A percentile compares a stretch with the other conserved stretches of the same genome.
These are phyloP conservation scores for Ellobius talpinus DNA, from an alignment of 2,113 vertebrate genomes.

Conservation along the genomic window DNA sequence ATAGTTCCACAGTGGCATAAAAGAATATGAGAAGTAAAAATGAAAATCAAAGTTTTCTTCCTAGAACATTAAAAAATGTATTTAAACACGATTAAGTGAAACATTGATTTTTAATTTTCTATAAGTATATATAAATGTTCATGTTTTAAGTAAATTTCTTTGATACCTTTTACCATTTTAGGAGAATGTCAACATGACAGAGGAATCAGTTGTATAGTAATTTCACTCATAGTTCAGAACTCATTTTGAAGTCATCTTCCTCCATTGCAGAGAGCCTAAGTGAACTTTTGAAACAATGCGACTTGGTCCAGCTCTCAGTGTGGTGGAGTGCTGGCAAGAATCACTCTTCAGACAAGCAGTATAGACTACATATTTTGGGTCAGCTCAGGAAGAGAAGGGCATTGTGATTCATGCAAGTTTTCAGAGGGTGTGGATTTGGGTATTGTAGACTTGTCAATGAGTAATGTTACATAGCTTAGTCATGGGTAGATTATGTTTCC, in stretches of 20 bases:
- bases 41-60: background rate
- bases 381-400: background rate
- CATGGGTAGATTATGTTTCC: background rate
- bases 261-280: background rate
- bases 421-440: background rate
- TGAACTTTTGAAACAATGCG: background rate
- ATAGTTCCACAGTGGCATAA: background rate
- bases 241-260: background rate
- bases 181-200: background rate
- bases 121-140: background rate
- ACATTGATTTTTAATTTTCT: background rate
- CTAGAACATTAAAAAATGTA: background rate
- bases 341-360: background rate
- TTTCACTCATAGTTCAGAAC: background rate
- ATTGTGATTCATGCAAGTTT: rapidly evolving
- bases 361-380: background rate
- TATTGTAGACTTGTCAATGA: background rate
- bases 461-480: no score
- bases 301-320: no score
- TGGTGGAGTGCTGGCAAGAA: background rate
- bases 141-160: background rate
- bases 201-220: background rate
- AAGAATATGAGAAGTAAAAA: background rate
- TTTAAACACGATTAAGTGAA: background rate
- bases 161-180: background rate